Base-by-base conservation (phyloP, 2,797 vertebrate species). In the Peromyscus nudipes region DNA sequence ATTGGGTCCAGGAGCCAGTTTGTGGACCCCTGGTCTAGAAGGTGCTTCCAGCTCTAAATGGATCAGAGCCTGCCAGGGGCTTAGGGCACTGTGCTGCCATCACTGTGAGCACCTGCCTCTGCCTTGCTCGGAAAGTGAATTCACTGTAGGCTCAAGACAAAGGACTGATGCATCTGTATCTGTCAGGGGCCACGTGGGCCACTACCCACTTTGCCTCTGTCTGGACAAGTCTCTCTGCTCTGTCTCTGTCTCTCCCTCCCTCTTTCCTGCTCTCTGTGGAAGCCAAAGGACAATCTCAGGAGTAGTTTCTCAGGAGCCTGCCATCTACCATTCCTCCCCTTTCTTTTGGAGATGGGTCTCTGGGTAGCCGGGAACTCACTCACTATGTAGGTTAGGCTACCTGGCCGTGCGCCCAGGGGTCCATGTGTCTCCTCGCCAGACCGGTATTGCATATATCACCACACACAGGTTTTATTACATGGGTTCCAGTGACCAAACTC, bases 101-200 rank as follows among this genome's bases (percentile, higher is more conserved):
- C 62, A 57, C 57, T 7, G 10, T n/a, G 43, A 80, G 9, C 0
- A 2, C 29, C 57, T 37, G 64, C 23, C 55, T 92, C 25, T 40
- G 65, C 9, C 31, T 55, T 31, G 31, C 60, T 89, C 21, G 19
- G 25, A 84, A 69, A 91, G 10, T 2, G 2, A 69, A 89, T 37
- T 80, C 55, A 85, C 57, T 29, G 16, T 8, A 75, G 89, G 46
- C 40, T 49, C 4, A 37, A 67, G 83, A 52, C 34, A 55, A 77
- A 84, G 75, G 52, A 82, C 9, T 6, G 8, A 55, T 27, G 2
- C 0, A 0, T 25, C 14, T 52, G 5, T 0, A 0, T 25, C 13
- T 21, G 46, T 31, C 46, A 65, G 60, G 40, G 92, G 34, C 46
- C 12, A 17, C 14, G 52, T 16, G 16, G 19, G 31, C 34, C n/a